phyloP scores from a whole-genome alignment of 1,140 invertebrate genomes.

The Dermatophagoides farinae region DNA sequence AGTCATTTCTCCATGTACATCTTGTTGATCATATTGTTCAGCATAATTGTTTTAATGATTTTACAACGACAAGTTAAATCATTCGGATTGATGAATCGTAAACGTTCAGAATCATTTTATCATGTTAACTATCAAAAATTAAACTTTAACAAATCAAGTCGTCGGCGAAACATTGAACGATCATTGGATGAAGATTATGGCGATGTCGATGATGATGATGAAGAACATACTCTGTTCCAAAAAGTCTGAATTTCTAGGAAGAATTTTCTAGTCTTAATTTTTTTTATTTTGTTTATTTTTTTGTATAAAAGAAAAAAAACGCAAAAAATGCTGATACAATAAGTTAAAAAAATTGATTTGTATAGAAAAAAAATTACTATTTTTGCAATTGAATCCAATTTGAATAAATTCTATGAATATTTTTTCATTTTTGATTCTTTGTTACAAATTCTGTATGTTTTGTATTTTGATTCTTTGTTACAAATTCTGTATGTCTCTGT shows the following conservation, averaged over 20 bases:
- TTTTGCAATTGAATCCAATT: not conserved
- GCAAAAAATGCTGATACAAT: not conserved
- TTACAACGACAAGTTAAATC: not conserved
- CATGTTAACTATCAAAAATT: slow-evolving; percentile 6
- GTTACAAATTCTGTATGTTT: too few relatives aligned
- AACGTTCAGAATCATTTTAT: not conserved
- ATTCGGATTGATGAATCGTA: too few relatives aligned
- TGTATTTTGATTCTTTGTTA: too few relatives aligned
- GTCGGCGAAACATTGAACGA: not conserved
- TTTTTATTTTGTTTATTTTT: not conserved
- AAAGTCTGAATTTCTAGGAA: slow-evolving; percentile 1
- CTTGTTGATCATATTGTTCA: not conserved
- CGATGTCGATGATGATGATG: not conserved
- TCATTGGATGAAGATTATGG: not conserved
- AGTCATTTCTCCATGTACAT: not conserved
- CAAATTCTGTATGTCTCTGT: too few relatives aligned
- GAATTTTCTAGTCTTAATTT: not conserved
- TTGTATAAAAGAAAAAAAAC: not conserved
- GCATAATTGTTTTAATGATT: not conserved
- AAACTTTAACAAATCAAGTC: not conserved
- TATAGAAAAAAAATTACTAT: not conserved
- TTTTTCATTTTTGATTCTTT: not conserved
- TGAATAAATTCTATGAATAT: not conserved
- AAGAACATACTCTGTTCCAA: slow-evolving; percentile 9
- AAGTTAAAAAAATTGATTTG: not conserved